Percentiles rank a stretch among this genome's conserved stretches.
phyloP scores from a whole-genome alignment of 2,888 invertebrate species.

The Amphipyra berbera region DNA sequence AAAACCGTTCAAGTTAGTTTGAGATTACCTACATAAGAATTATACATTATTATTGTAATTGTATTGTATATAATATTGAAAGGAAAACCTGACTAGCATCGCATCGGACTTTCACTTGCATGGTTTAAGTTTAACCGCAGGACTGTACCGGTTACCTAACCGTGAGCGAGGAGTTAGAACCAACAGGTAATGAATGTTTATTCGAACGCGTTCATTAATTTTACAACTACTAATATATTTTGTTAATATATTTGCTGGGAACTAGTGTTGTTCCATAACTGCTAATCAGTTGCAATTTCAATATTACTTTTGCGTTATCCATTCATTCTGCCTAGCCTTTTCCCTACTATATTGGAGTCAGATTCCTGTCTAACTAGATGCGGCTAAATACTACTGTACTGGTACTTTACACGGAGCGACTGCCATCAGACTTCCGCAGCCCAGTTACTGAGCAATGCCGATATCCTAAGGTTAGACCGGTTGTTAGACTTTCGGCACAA shows the following conservation, averaged over 20 bases:
- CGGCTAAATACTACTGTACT: too few relatives aligned
- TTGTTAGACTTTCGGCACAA: too few relatives aligned
- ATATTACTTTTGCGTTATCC: constrained; percentile 20
- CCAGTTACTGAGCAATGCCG: too few relatives aligned
- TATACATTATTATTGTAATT: too few relatives aligned
- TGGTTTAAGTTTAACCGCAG: constrained; percentile 32
- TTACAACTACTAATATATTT: constrained; percentile 46
- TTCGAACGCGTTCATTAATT: constrained; percentile 51
- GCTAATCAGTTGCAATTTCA: constrained; percentile 29
- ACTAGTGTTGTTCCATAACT: constrained; percentile 20
- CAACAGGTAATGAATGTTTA: constrained; percentile 57
- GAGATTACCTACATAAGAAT: too few relatives aligned
- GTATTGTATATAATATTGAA: not conserved
- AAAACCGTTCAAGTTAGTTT: too few relatives aligned
- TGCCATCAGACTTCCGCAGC: too few relatives aligned
- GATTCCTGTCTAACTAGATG: too few relatives aligned
- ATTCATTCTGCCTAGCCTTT: too few relatives aligned
- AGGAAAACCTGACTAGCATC: constrained; percentile 13
- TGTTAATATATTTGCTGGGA: constrained; percentile 42
- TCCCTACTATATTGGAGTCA: too few relatives aligned
- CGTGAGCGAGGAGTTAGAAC: constrained; percentile 35
- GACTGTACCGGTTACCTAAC: constrained; percentile 52
- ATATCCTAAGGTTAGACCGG: too few relatives aligned
- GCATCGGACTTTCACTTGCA: constrained; percentile 21
- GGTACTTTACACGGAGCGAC: too few relatives aligned